Conservation (phyloP, 2,888 invertebrate species). For the Agriopis leucophaearia region DNA sequence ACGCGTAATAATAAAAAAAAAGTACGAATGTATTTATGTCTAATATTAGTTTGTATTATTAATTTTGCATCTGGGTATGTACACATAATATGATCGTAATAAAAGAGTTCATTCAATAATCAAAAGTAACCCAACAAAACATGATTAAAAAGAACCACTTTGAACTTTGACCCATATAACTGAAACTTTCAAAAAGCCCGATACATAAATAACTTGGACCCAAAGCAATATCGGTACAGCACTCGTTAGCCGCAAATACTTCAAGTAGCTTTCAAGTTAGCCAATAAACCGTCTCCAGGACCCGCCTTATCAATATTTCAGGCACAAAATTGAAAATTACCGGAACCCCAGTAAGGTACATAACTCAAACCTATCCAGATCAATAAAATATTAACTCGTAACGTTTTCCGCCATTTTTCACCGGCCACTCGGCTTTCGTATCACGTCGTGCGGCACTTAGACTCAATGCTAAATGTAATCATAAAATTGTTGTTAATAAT, state of each 20-base stretch:
- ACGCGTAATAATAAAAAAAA: no score
- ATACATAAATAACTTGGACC: conserved; percentile 39
- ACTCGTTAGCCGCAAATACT: conserved; percentile 39
- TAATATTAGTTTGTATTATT: no score
- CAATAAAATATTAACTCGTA: conserved; percentile 84
- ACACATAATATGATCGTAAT: no score
- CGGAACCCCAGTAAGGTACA: conserved; percentile 70
- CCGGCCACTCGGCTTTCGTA: conserved; percentile 74
- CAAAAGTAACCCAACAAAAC: conserved; percentile 4
- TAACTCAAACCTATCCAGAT: conserved; percentile 84
- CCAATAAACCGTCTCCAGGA: conserved; percentile 56
- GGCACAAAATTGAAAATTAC: conserved; percentile 85
- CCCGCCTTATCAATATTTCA: conserved; percentile 81
- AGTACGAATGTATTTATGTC: no score
- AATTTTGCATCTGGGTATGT: no score
- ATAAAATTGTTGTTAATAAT: conserved; percentile 86
- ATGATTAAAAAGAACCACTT: background rate
- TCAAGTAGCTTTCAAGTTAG: conserved; percentile 47
- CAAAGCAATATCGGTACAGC: conserved; percentile 41
- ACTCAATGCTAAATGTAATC: conserved; percentile 83
- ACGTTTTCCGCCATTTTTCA: conserved; percentile 82
- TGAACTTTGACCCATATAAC: conserved; percentile 2
- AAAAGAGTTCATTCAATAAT: background rate
- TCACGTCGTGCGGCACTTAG: conserved; percentile 81
- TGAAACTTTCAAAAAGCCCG: conserved; percentile 25